Evolutionary conservation across 2,888 invertebrate species (phyloP).

Genomic region (Tethea ocularis): DNA sequence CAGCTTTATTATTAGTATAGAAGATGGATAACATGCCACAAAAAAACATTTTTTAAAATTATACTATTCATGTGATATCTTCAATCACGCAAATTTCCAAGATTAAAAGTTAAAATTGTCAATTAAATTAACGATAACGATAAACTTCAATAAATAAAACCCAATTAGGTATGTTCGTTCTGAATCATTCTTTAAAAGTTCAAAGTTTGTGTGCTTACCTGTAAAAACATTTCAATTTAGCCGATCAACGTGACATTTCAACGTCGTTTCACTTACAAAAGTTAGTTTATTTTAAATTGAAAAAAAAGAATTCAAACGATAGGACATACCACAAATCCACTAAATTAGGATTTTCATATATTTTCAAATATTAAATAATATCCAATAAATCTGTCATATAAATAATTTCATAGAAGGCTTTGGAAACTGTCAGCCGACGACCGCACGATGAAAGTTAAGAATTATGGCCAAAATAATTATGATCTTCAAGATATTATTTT

Average conservation of each 20-base stretch:
- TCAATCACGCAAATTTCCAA: too few species aligned
- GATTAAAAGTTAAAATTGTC: too few species aligned
- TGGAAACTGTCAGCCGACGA: constrained; percentile 1
- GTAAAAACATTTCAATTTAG: not conserved
- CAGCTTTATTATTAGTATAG: too few species aligned
- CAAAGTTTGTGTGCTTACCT: not conserved
- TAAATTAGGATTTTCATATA: too few species aligned
- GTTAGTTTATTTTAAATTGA: not conserved
- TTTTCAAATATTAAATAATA: constrained; percentile 4
- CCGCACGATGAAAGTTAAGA: constrained; percentile 5
- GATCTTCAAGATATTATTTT: not conserved
- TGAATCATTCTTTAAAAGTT: too few species aligned
- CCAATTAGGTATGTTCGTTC: too few species aligned
- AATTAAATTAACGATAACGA: too few species aligned
- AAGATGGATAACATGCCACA: too few species aligned
- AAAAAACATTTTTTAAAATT: too few species aligned
- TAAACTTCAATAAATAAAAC: too few species aligned
- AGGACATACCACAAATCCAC: too few species aligned
- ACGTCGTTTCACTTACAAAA: not conserved
- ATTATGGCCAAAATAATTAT: constrained; percentile 8
- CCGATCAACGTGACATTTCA: not conserved
- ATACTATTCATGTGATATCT: too few species aligned
- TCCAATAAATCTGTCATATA: constrained; percentile 2
- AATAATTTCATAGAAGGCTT: constrained; percentile 6
- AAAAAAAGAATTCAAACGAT: not conserved